These are phyloP conservation scores for Craterocephalus amniculus DNA, from an alignment of 2,797 vertebrate species.

Conservation along the genomic window DNA sequence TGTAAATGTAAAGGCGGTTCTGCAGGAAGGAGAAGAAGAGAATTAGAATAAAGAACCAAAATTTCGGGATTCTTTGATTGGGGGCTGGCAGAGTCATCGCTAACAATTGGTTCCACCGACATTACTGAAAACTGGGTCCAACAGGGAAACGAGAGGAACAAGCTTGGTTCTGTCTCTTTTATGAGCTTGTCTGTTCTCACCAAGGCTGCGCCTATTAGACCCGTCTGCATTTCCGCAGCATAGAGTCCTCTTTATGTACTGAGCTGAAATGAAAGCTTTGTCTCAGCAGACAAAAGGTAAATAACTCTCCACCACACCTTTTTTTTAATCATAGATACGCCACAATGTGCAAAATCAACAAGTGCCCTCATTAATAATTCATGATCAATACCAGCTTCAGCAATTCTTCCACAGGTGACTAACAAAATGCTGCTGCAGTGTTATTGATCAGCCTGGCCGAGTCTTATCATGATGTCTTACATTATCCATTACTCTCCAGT, in stretches of 20 bases:
- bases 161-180: conserved; percentile 45
- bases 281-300: conserved; percentile 40
- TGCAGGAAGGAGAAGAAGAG: conserved; percentile 34
- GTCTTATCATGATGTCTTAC: conserved; percentile 6
- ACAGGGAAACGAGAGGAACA: conserved; percentile 29
- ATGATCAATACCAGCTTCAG: not conserved
- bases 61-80: not conserved
- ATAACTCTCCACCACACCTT: conserved; percentile 15
- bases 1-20: conserved; percentile 18
- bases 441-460: not conserved
- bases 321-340: conserved; percentile 8
- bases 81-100: not conserved
- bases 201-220: conserved; percentile 46
- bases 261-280: conserved; percentile 50
- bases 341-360: conserved; percentile 23
- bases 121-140: conserved; percentile 9
- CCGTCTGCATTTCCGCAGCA: conserved; percentile 45
- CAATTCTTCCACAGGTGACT: not conserved
- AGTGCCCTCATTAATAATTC: conserved; percentile 33
- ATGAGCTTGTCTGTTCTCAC: conserved; percentile 43
- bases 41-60: not conserved
- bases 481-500: conserved; percentile 22
- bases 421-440: not conserved
- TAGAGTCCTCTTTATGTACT: conserved; percentile 51
- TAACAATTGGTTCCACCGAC: not conserved